phyloP scores from a whole-genome alignment of 2,113 vertebrate genomes.

The Stictonetta naevosa region DNA sequence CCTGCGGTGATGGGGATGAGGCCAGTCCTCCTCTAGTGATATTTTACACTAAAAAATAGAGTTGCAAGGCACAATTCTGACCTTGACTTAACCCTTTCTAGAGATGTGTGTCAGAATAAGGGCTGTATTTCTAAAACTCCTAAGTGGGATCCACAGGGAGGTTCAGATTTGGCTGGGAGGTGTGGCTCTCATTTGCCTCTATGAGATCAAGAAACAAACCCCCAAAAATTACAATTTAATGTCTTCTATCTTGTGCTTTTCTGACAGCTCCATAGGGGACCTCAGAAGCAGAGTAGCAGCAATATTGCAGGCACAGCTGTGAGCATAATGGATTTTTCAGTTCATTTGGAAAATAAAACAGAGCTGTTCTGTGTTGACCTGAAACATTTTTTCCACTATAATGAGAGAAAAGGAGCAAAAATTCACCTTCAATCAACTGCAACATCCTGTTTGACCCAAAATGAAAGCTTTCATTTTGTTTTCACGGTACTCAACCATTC shows the following conservation, averaged over 20 bases:
- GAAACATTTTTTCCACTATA: conserved; percentile 27
- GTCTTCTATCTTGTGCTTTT: neutral
- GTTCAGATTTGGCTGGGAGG: neutral
- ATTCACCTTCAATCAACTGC: neutral
- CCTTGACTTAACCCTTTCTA: neutral
- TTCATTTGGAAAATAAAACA: conserved; percentile 61
- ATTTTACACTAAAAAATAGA: neutral
- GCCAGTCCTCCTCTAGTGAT: neutral
- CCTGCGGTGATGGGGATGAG: neutral
- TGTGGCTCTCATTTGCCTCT: neutral
- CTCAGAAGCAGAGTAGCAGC: neutral
- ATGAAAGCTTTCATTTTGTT: neutral
- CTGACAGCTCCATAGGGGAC: conserved; percentile 29
- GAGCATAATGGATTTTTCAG: conserved; percentile 54
- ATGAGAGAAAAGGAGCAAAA: conserved; percentile 31
- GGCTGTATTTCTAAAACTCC: neutral
- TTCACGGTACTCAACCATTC: neutral
- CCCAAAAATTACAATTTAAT: neutral
- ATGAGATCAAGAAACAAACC: neutral
- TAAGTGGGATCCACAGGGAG: neutral
- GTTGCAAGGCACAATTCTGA: neutral
- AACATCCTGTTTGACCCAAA: conserved; percentile 15
- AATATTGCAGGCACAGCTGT: conserved; percentile 48
- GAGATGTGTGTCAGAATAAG: neutral
- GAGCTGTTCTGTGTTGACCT: conserved; percentile 29